Conservation (phyloP, 2,888 invertebrate species). For the Trachelus tabidus region DNA sequence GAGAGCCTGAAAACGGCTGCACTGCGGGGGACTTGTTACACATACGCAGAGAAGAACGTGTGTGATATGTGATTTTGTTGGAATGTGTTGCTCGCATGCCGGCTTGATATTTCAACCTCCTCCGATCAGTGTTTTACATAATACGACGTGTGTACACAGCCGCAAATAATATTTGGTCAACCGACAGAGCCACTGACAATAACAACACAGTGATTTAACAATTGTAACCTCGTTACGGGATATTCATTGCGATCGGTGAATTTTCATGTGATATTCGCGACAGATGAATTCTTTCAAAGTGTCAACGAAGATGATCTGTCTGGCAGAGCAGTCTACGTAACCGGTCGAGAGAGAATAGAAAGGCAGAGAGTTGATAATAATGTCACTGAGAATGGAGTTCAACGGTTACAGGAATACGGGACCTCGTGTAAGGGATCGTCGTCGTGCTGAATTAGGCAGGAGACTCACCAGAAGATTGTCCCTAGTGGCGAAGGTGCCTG, state of each 20-base stretch:
- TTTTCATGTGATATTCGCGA: neutral
- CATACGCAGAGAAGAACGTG: neutral
- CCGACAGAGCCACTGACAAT: neutral
- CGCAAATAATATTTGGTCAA: neutral
- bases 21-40: neutral
- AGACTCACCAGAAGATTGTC: slow-evolving; percentile 72
- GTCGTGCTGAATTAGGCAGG: slow-evolving; percentile 70
- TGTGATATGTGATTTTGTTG: neutral
- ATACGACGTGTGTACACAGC: neutral
- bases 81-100: neutral
- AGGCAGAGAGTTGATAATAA: slow-evolving; percentile 1
- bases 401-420: slow-evolving; percentile 56
- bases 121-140: neutral
- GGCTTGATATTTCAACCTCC: neutral
- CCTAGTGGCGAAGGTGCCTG: slow-evolving; percentile 71
- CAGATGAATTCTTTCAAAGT: neutral
- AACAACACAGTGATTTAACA: neutral
- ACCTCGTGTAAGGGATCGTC: slow-evolving; percentile 53
- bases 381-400: slow-evolving; percentile 56
- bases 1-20: neutral
- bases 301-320: neutral
- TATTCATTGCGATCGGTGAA: neutral
- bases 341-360: neutral
- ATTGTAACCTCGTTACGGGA: neutral
- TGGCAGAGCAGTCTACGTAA: neutral